Conservation (phyloP, 2,113 vertebrate genomes). For the Xiphorhynchus elegans region DNA sequence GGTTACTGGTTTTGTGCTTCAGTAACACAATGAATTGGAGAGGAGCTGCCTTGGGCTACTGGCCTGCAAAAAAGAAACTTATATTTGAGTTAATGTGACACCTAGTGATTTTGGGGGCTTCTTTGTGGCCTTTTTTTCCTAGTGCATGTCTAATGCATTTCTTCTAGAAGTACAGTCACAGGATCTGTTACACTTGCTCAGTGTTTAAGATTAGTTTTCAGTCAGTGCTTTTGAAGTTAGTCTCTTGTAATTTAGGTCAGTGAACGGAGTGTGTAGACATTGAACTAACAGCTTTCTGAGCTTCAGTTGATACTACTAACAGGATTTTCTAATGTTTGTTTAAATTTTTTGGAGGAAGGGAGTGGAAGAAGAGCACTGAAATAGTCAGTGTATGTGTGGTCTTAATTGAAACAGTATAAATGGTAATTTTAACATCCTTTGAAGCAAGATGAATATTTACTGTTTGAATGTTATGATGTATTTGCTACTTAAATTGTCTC, state of each 20-base stretch:
- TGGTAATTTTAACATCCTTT: not conserved
- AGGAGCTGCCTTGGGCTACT: not conserved
- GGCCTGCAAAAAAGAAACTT: not conserved
- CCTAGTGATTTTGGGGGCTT: not conserved
- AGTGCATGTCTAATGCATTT: not conserved
- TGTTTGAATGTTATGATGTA: not conserved
- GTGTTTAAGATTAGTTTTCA: slow-evolving; percentile 65
- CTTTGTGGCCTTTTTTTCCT: not conserved
- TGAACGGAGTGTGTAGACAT: not conserved
- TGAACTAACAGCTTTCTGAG: slow-evolving; percentile 37
- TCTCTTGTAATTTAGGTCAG: slow-evolving; percentile 70
- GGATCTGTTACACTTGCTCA: slow-evolving; percentile 45
- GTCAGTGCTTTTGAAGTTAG: slow-evolving; percentile 56
- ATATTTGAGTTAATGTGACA: not conserved
- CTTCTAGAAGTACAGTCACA: slow-evolving; percentile 32
- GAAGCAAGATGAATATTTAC: not conserved
- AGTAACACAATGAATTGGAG: not conserved
- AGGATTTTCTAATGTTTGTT: not conserved
- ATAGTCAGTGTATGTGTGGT: not conserved
- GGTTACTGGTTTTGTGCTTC: not conserved
- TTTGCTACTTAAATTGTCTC: not conserved
- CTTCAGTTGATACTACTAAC: not conserved
- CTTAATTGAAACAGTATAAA: not conserved
- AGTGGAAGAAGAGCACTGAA: not conserved
- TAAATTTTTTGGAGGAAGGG: not conserved